Base-by-base conservation (phyloP, 2,888 invertebrate species). In the Synergus umbraculus region DNA sequence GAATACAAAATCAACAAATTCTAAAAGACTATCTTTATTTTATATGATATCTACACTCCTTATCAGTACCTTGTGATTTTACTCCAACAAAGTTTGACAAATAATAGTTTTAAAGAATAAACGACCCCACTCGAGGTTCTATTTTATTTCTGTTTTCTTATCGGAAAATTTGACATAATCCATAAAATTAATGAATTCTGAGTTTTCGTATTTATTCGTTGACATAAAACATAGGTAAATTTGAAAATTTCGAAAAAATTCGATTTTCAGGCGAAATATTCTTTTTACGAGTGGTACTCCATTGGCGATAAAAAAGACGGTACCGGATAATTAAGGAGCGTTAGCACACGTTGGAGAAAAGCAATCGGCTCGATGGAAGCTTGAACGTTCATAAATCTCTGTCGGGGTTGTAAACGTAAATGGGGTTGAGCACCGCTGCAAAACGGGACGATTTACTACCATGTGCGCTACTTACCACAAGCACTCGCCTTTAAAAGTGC, bases 321-420 rank as follows among this genome's bases (percentile, higher is more conserved):
- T 49, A 22, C 29, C 13, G 41, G 65, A 78, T 81, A 85, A 85
- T 85, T 83, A 83, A 82, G 82, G 82, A 81, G 80, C 66, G 76
- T 77, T 79, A 18, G 65, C 69, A 58, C 65, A 15, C 76, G 69
- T 73, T 54, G 13, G 58, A 73, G 46, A 63, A 67, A 78, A 77
- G 82, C 81, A 84, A 84, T 83, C 67, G 66, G 78, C 78, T 80
- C 79, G 82, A 85, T 83, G 81, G 83, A 82, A 80, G 78, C 78
- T 77, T 82, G 79, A 82, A 81, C 81, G 82, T 65, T 82, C 83
- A 78, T 85, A 84, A 84, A 84, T 85, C 80, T 77, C 77, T 78
- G 79, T 77, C 73, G 41, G 65, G 78, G 60, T 67, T 79, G 76
- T 77, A 67, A 69, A 49, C 49, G 29, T 69, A 69, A 69, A 73